A percentile compares a stretch with the other conserved stretches of the same genome.
Conservation (phyloP, 2,797 vertebrate species). For the Phoebastria nigripes region DNA sequence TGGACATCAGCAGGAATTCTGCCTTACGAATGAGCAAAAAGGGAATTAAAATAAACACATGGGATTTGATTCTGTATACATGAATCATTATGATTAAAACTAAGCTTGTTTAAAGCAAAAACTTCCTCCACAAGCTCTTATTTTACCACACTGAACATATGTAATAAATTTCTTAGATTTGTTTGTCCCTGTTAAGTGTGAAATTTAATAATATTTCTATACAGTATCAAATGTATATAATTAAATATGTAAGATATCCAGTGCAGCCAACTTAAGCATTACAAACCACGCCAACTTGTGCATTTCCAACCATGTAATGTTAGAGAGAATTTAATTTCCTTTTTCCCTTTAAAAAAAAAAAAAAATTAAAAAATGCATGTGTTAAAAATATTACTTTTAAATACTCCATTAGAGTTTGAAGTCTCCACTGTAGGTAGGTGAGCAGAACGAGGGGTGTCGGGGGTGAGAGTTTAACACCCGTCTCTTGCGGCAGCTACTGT, state of each 20-base stretch:
- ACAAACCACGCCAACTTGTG: neutral
- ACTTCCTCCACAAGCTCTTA: neutral
- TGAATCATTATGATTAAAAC: neutral
- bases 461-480: neutral
- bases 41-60: conserved; percentile 6
- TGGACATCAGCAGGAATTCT: neutral
- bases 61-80: neutral
- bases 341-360: neutral
- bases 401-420: neutral
- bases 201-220: conserved; percentile 50
- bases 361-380: neutral
- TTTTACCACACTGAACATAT: conserved; percentile 7
- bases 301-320: neutral
- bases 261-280: neutral
- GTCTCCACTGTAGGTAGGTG: neutral
- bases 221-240: neutral
- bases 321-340: conserved; percentile 16
- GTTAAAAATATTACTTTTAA: conserved; percentile 2
- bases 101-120: conserved; percentile 38
- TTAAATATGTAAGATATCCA: neutral
- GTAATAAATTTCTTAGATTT: neutral
- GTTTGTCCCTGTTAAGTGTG: conserved; percentile 35
- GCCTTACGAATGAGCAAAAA: neutral
- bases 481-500: neutral
- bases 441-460: neutral